Evolutionary conservation across 2,888 invertebrate species (phyloP), one percentile per base, ranked within the genome.

Genomic region (Synanthedon andrenaeformis): DNA sequence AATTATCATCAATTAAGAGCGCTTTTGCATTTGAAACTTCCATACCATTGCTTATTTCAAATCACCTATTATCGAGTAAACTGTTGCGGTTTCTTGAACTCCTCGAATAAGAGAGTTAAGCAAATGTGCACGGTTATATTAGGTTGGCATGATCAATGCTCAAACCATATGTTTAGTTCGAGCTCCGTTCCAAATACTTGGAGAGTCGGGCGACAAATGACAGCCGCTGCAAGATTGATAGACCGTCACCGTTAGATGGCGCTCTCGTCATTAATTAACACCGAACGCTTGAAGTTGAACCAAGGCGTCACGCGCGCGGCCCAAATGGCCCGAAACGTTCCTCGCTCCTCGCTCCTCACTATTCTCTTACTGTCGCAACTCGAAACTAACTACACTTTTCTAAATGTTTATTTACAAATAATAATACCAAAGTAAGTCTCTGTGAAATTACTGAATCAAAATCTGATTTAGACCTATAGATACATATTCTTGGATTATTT

Each of bases 211-310:
- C 69, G 75, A 81, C 76, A 81, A 79, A 80, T 77, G 72, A 64
- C 63, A 63, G 70, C 66, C 72, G 61, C 67, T 58, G 58, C 52
- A 66, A 80, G 81, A 84, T 83, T 76, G 81, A 85, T 82, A 72
- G 74, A 64, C 74, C 80, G 80, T 79, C 74, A 68, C 77, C 76
- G 76, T 79, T 79, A 79, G 80, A 84, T 82, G 81, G 76, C 77
- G 67, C 62, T 69, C 71, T 66, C 69, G 69, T 64, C 71, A 77
- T 82, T 82, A 83, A 83, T 84, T 82, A 82, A 70, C 76, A 67
- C 74, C 67, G 67, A 63, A 62, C 68, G 64, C 65, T 64, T 64
- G 70, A 66, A 69, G 64, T 64, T 64, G 62, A 62, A 69, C 71
- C 59, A 59, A 64, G 65, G 63, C 71, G 74, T 69, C 66, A 70